Base-by-base conservation (phyloP, 2,113 vertebrate species). In the Silurus meridionalis region DNA sequence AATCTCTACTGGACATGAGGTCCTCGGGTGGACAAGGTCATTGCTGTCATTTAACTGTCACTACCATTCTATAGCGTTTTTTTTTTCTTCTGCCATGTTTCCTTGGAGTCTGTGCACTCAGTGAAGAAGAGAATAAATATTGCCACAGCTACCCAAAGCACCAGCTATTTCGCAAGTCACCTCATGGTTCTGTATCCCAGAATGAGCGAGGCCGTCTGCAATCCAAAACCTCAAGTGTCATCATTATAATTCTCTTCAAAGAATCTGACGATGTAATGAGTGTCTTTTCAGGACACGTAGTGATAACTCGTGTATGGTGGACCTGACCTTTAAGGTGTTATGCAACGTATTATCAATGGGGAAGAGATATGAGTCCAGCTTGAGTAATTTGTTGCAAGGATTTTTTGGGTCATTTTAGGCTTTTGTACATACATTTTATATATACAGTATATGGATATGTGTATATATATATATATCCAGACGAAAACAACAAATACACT, bases 21-120 rank as follows among this genome's bases (percentile, higher is more conserved):
- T 69, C 90, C 88, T 90, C 37, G 78, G 83, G 83, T 74, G 80
- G 86, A 86, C 89, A 89, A 91, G 92, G 92, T 89, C 86, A 46
- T 60, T n/a, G 14, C 21, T 71, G 84, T 72, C 48, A 53, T 88
- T 89, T 84, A 81, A 19, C 85, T 89, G 82, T 82, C 80, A 77
- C 71, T 72, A 61, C 79, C 28, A 57, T 48, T 37, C 77, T 80
- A 83, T 14, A 64, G 75, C 25, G 46, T 52, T 69, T 83, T 28
- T 37, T 37, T 37, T 37, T 78, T 28, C 66, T 48, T 71, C 87
- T 21, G 64, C 85, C 72, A 48, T 23, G 60, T 75, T 37, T 88
- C 57, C 77, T 80, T n/a, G 10, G 19, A 19, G 37, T 72, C 57
- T 82, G 85, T 75, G 48, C 71, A 75, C 75, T 83, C 84, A 23